Evolutionary conservation across 2,797 vertebrate genomes (phyloP), one percentile per base, ranked within the genome.

Genomic region (Antrozous pallidus): DNA sequence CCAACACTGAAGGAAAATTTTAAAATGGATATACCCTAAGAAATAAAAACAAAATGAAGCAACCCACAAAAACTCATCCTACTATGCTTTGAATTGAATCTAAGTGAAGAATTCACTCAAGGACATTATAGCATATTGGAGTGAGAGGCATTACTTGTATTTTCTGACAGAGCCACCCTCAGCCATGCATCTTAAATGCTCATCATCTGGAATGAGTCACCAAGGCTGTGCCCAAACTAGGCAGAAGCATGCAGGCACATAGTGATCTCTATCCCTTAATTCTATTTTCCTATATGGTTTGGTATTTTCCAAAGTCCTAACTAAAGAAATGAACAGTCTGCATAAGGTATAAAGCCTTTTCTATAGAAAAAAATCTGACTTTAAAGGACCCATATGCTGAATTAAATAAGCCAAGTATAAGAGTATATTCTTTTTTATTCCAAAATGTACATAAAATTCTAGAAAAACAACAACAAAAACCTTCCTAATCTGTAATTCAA

Each of bases 171-270:
- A 88, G 36, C 28, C 67, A 79, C 86, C 85, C 45, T 93, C 49
- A 88, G 49, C n/a, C 47, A 70, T 31, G 63, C 69, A 70, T 65
- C 84, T 79, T 82, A 84, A 82, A 61, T 82, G 33, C 47, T 33
- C 61, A 84, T 61, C 47, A 67, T 54, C 77, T 88, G 63, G 49
- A 92, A n/a, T 90, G 78, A 96, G 88, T 88, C 85, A 95, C 67
- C 24, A 49, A 81, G 26, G 16, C 49, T 61, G 1, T 38, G 16
- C 78, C 49, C 56, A 82, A 1, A 0, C 77, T 17, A 65, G 31
- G 28, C 9, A 88, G 75, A 74, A 18, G 8, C 28, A 70, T 38
- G 17, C 17, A 69, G 73, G 63, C 69, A 67, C 28, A 56, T 0
- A 63, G 65, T 28, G n/a, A 80, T 67, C 73, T 90, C 65, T 75